Percentiles rank a stretch among this genome's conserved stretches.
Conservation (phyloP, 2,113 vertebrate species). For the Tragelaphus imberbis region DNA sequence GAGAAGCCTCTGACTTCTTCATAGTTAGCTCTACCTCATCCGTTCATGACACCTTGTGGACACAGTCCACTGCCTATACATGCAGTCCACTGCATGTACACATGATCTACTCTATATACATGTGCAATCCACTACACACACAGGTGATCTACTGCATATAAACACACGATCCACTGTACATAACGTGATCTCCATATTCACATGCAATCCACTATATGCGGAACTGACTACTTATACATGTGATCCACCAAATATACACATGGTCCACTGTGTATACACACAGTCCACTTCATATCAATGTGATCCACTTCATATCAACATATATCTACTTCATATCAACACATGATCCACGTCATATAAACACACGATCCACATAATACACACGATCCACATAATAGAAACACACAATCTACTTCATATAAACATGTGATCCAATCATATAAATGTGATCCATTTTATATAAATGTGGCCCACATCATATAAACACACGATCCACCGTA, state of each 20-base stretch:
- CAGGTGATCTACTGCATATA: too few relatives aligned
- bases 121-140: too few relatives aligned
- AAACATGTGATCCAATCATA: too few relatives aligned
- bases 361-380: not conserved
- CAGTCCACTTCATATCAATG: not conserved
- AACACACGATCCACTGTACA: not conserved
- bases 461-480: too few relatives aligned
- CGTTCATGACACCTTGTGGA: too few relatives aligned
- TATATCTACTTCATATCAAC: fast-evolving
- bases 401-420: too few relatives aligned
- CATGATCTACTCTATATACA: too few relatives aligned
- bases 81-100: not conserved
- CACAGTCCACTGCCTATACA: not conserved
- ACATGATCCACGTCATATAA: not conserved
- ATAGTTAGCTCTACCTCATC: not conserved
- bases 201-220: not conserved
- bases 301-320: not conserved
- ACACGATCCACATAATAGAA: too few relatives aligned
- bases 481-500: not conserved
- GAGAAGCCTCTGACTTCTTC: not conserved
- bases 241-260: not conserved
- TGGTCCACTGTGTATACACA: not conserved
- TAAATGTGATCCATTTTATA: too few relatives aligned
- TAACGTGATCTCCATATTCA: not conserved
- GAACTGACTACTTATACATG: not conserved